Evolutionary conservation across 2,113 vertebrate genomes (phyloP).

Genomic region (Leucosticte australis): DNA sequence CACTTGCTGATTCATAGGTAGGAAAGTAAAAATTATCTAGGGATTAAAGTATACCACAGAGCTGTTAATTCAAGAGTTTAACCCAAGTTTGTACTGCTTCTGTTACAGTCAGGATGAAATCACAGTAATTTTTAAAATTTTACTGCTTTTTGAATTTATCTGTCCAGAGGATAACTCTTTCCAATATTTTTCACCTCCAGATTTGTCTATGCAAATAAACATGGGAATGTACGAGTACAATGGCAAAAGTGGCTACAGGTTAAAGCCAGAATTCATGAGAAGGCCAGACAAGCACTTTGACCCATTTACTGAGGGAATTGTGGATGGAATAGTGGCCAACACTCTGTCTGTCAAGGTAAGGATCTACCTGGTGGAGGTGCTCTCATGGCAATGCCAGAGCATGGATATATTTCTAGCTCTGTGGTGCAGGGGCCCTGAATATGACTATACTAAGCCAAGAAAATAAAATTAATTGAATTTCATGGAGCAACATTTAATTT

Average conservation of each 20-base stretch:
- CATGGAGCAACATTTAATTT: not conserved
- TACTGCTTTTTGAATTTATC: not conserved
- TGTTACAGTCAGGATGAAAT: not conserved
- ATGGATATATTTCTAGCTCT: not conserved
- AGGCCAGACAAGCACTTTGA: constrained; percentile 97
- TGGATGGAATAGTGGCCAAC: constrained; percentile 97
- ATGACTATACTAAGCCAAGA: not conserved
- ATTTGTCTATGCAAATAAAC: constrained; percentile 98
- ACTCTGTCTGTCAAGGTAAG: constrained; percentile 94
- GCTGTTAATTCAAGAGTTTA: not conserved
- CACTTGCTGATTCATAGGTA: not conserved
- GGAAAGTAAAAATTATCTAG: not conserved
- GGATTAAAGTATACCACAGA: not conserved
- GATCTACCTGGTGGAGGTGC: not conserved
- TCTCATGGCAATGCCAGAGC: not conserved
- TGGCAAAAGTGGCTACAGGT: constrained; percentile 91
- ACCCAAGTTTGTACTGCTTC: not conserved
- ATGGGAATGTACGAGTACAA: constrained; percentile 98
- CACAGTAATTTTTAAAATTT: not conserved
- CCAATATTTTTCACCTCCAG: constrained; percentile 65
- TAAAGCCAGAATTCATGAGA: constrained; percentile 98
- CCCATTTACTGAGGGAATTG: constrained; percentile 93
- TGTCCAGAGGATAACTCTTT: not conserved
- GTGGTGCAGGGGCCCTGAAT: not conserved
- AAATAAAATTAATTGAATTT: not conserved